Evolutionary conservation across 2,797 vertebrate species (phyloP).

Genomic region (Helicolenus hilgendorfi): DNA sequence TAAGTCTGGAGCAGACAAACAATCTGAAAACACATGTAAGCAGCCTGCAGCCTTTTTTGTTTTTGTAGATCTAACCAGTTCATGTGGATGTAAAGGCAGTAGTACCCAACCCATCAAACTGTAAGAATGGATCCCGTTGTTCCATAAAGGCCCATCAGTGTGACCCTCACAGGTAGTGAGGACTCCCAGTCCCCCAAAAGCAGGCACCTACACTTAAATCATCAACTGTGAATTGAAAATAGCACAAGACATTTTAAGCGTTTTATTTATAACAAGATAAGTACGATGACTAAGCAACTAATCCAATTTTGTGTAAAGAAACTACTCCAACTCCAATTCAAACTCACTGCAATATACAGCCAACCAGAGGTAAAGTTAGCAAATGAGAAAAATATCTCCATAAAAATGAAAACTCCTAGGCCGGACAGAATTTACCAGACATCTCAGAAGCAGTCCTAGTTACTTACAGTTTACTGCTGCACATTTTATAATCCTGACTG

Average conservation of each 20-base stretch:
- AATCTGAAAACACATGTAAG: not conserved
- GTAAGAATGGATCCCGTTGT: not conserved
- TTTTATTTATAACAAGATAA: not conserved
- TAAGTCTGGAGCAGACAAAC: not conserved
- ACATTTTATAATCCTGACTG: not conserved
- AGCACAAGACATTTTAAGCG: not conserved
- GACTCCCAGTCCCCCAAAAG: not conserved
- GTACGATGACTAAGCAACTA: not conserved
- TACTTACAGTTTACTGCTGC: not conserved
- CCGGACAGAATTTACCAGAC: not conserved
- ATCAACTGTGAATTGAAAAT: not conserved
- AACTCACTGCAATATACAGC: not conserved
- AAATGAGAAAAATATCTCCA: not conserved
- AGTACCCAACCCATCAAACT: not conserved
- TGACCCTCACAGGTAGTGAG: not conserved
- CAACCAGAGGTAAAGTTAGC: not conserved
- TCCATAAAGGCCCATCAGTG: not conserved
- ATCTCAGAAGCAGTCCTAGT: not conserved
- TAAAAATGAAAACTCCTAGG: no score
- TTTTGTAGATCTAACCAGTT: not conserved
- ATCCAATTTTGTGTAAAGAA: not conserved
- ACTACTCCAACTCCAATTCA: not conserved
- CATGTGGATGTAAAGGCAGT: not conserved
- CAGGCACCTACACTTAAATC: not conserved
- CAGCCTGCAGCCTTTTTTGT: not conserved